Evolutionary conservation across 2,113 vertebrate species (phyloP).

Genomic region (Laterallus jamaicensis): DNA sequence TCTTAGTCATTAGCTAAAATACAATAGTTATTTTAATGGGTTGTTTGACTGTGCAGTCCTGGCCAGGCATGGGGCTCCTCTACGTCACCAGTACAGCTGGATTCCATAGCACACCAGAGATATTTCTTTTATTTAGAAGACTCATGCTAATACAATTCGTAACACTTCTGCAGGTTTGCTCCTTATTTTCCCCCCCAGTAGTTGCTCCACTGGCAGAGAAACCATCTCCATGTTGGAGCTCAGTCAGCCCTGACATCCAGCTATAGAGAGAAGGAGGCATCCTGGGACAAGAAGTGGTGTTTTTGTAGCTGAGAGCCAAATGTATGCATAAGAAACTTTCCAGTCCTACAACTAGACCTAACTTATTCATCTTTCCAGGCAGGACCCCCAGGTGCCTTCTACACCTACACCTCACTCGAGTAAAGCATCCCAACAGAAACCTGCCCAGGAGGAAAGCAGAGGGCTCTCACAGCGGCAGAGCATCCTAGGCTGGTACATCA

Average conservation of each 20-base stretch:
- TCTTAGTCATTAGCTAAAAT: conserved; percentile 29
- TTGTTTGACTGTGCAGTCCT: conserved; percentile 11
- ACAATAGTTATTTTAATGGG: background rate
- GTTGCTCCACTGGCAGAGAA: background rate
- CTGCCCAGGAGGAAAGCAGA: background rate
- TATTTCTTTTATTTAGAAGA: conserved; percentile 23
- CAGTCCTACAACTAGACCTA: background rate
- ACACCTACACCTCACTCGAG: background rate
- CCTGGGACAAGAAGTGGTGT: rapidly evolving
- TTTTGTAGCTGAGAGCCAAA: background rate
- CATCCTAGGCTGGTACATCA: background rate
- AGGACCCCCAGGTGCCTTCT: background rate
- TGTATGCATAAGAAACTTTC: background rate
- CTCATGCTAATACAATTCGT: background rate
- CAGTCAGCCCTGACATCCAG: background rate
- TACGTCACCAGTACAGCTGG: background rate
- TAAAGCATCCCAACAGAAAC: background rate
- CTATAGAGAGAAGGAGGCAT: background rate
- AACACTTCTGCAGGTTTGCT: background rate
- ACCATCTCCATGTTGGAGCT: background rate
- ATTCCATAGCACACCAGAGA: rapidly evolving
- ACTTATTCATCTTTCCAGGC: background rate
- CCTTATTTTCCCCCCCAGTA: background rate
- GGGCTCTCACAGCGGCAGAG: rapidly evolving
- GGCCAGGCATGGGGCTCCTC: background rate